A percentile compares a stretch with the other conserved stretches of the same genome.
These are phyloP conservation scores for Datnioides undecimradiatus DNA, from an alignment of 2,113 vertebrate genomes.

Conservation along the genomic window DNA sequence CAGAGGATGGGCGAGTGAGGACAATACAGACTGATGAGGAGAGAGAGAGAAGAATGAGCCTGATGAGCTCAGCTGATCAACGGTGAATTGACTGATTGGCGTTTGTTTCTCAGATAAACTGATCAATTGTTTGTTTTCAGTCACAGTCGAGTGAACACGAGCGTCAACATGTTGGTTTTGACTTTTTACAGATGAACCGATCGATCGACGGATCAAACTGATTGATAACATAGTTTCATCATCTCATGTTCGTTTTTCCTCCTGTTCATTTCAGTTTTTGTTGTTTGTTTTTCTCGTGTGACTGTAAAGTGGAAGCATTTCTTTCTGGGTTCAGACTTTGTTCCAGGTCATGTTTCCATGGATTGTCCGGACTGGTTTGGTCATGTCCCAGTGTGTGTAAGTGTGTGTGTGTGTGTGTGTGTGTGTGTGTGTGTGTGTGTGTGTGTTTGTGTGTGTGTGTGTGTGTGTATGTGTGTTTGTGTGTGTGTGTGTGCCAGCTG, in stretches of 20 bases:
- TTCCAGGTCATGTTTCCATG: neutral
- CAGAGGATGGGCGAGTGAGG: slow-evolving; percentile 1
- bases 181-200: too few relatives aligned
- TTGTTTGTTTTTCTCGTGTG: too few relatives aligned
- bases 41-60: neutral
- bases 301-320: too few relatives aligned
- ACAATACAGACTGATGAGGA: slow-evolving; percentile 44
- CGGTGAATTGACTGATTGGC: too few relatives aligned
- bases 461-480: slow-evolving; percentile 1
- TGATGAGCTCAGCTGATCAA: too few relatives aligned
- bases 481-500: slow-evolving; percentile 16
- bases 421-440: neutral
- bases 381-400: slow-evolving; percentile 11
- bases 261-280: neutral
- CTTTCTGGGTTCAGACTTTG: neutral
- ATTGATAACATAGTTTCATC: too few relatives aligned
- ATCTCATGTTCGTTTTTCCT: too few relatives aligned
- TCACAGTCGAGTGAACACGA: too few relatives aligned
- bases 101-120: too few relatives aligned
- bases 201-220: too few relatives aligned
- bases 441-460: neutral
- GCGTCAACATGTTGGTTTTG: too few relatives aligned
- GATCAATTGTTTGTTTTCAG: too few relatives aligned
- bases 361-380: neutral
- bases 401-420: neutral